These are phyloP conservation scores for Diprion similis DNA, from an alignment of 1,140 invertebrate species.

Conservation along the genomic window DNA sequence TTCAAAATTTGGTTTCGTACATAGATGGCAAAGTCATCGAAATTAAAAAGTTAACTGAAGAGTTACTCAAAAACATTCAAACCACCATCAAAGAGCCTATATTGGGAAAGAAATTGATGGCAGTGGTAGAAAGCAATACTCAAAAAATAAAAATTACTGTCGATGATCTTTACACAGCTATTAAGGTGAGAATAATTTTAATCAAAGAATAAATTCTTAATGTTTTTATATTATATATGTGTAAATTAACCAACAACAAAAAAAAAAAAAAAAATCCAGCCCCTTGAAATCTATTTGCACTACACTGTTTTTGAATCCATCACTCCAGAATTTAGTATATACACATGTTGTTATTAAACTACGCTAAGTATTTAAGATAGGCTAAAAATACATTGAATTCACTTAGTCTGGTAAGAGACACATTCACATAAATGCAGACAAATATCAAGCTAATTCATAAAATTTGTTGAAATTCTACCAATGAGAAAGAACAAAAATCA, in stretches of 20 bases:
- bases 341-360: no score
- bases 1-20: neutral
- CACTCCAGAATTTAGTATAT: no score
- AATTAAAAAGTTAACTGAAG: neutral
- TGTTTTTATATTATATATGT: neutral
- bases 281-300: neutral
- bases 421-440: no score
- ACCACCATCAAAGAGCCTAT: neutral
- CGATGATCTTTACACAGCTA: constrained; percentile 10
- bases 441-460: no score
- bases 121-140: constrained; percentile 9
- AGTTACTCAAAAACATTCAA: neutral
- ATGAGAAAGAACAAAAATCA: neutral
- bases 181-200: constrained; percentile 19
- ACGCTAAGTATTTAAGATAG: no score
- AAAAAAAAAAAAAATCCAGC: neutral
- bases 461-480: no score
- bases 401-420: no score
- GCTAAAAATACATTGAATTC: no score
- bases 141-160: constrained; percentile 15
- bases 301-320: neutral
- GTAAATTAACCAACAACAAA: no score
- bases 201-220: neutral
- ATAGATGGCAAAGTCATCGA: neutral
- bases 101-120: constrained; percentile 23